Evolutionary conservation across 2,888 invertebrate genomes (phyloP).

Genomic region (Spodoptera littoralis): DNA sequence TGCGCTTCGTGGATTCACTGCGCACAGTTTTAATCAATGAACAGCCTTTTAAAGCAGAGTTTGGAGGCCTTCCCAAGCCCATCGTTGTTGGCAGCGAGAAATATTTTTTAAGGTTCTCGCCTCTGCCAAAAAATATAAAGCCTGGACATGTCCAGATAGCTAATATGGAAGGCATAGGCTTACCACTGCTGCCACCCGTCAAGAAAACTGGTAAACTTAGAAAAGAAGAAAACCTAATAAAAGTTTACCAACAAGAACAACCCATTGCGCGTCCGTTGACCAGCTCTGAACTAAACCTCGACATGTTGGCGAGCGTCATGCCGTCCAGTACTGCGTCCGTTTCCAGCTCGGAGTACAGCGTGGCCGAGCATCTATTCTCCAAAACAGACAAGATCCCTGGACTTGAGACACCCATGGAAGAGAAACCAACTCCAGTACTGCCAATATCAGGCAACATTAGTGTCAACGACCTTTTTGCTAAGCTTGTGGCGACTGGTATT

Average conservation of each 20-base stretch:
- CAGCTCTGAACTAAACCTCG: conserved; percentile 83
- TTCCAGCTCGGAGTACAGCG: conserved; percentile 88
- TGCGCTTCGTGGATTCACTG: conserved; percentile 94
- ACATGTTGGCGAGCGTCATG: conserved; percentile 91
- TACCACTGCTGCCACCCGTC: conserved; percentile 51
- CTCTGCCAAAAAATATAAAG: conserved; percentile 92
- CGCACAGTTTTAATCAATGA: conserved; percentile 94
- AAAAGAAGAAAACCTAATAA: conserved; percentile 61
- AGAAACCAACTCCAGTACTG: conserved; percentile 67
- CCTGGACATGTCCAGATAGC: conserved; percentile 92
- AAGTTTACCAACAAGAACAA: conserved; percentile 65
- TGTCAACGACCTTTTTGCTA: conserved; percentile 95
- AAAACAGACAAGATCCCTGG: conserved; percentile 79
- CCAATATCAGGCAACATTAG: conserved; percentile 87
- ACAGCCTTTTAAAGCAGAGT: conserved; percentile 93
- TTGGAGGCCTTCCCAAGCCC: conserved; percentile 95
- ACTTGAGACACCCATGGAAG: conserved; percentile 73
- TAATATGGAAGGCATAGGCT: conserved; percentile 91
- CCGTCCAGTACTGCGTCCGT: conserved; percentile 89
- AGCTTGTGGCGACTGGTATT: conserved; percentile 93
- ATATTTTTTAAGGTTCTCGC: conserved; percentile 94
- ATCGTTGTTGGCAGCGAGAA: conserved; percentile 92
- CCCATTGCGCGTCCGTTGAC: conserved; percentile 62
- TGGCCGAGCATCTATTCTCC: conserved; percentile 79
- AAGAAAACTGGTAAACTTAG: conserved; percentile 57